phyloP scores from a whole-genome alignment of 2,888 invertebrate species.

The Smittia sp. region DNA sequence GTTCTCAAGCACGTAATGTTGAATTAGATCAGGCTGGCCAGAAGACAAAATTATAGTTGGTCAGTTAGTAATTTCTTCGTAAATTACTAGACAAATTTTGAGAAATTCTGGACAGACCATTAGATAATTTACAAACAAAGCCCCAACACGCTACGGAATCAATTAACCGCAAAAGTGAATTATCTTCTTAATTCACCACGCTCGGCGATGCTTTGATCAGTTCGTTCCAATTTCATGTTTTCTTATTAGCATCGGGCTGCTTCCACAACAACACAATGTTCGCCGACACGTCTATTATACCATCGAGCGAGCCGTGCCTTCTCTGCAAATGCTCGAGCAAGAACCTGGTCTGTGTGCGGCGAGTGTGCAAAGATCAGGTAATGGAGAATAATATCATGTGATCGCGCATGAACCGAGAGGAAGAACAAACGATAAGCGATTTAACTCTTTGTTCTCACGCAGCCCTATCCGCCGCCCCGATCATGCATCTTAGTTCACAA shows the following conservation, averaged over 20 bases:
- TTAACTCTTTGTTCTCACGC: slow-evolving; percentile 48
- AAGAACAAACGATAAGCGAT: too few species aligned
- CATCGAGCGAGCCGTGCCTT: slow-evolving; percentile 72
- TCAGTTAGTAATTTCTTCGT: too few species aligned
- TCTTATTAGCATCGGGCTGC: slow-evolving; percentile 56
- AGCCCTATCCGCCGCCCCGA: slow-evolving; percentile 71
- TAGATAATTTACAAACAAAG: too few species aligned
- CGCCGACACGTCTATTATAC: slow-evolving; percentile 63
- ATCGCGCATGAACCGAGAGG: slow-evolving; percentile 9
- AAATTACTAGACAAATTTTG: too few species aligned
- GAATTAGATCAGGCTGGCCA: too few species aligned
- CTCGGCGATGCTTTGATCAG: neutral
- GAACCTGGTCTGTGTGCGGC: slow-evolving; percentile 71
- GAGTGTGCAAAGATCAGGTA: slow-evolving; percentile 63
- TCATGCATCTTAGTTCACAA: slow-evolving; percentile 70
- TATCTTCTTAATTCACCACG: too few species aligned
- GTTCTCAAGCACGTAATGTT: neutral
- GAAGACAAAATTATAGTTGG: too few species aligned
- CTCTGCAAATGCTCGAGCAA: slow-evolving; percentile 72
- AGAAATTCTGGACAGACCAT: too few species aligned
- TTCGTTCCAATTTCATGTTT: slow-evolving; percentile 7
- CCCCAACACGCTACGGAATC: too few species aligned
- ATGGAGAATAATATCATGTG: neutral
- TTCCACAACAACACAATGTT: slow-evolving; percentile 69
- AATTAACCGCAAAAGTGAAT: too few species aligned